These are phyloP conservation scores for Nycticorax nycticorax DNA, from an alignment of 2,113 vertebrate species.

Conservation along the genomic window DNA sequence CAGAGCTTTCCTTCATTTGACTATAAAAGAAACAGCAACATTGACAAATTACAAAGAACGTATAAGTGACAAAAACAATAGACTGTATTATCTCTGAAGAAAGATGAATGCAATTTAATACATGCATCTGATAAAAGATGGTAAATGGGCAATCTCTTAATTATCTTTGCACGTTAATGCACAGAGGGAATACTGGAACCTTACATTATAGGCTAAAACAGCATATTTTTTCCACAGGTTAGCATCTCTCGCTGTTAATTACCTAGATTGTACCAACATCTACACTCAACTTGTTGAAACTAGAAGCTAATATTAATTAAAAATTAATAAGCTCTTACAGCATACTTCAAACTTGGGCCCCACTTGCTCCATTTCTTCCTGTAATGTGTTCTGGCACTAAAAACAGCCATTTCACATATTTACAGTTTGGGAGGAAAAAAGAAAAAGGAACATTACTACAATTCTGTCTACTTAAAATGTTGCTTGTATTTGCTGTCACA, in stretches of 20 bases:
- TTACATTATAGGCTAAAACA: not conserved
- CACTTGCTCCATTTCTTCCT: not conserved
- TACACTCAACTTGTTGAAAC: not conserved
- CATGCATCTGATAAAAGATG: not conserved
- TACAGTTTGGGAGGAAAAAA: not conserved
- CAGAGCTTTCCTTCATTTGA: not conserved
- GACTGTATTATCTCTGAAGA: not conserved
- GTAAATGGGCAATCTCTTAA: conserved; percentile 8
- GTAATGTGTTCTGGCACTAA: not conserved
- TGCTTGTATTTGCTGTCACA: not conserved
- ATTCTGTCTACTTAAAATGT: not conserved
- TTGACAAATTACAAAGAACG: not conserved
- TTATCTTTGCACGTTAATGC: not conserved
- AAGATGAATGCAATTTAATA: conserved; percentile 18
- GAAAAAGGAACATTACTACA: not conserved
- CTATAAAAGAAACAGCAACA: not conserved
- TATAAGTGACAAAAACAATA: not conserved
- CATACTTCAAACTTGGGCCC: not conserved
- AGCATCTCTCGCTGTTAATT: not conserved
- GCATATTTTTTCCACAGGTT: not conserved
- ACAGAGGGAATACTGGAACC: not conserved
- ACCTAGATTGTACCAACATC: not conserved
- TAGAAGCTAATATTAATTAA: not conserved
- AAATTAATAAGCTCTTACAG: not conserved
- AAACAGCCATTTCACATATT: not conserved